A percentile compares a stretch with the other conserved stretches of the same genome.
Evolutionary conservation across 1,140 invertebrate species (phyloP).

Genomic region (Eubasilissa regina): DNA sequence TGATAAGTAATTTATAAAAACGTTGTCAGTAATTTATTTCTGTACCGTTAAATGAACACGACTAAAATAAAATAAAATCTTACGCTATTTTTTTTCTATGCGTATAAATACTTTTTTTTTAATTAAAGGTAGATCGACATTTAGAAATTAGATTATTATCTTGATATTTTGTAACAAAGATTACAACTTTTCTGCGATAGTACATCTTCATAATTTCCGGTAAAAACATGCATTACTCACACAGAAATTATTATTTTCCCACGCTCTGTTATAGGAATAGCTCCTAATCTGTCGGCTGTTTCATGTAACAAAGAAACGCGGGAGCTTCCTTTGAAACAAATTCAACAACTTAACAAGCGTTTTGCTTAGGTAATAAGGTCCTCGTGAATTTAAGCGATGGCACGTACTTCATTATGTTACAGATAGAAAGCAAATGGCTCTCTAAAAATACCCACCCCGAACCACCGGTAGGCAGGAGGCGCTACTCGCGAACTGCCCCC

Average conservation of each 20-base stretch:
- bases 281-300: not conserved
- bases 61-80: too few species aligned
- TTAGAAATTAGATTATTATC: too few species aligned
- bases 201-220: too few species aligned
- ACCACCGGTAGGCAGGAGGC: not conserved
- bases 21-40: too few species aligned
- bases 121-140: too few species aligned
- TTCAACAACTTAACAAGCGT: not conserved
- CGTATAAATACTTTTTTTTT: too few species aligned
- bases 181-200: too few species aligned
- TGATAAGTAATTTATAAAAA: too few species aligned
- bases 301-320: not conserved
- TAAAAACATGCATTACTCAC: too few species aligned
- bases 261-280: not conserved
- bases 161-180: too few species aligned
- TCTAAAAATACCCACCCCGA: slow-evolving; percentile 22
- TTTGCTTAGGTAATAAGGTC: slow-evolving; percentile 16
- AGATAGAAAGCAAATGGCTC: not conserved
- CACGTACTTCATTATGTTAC: not conserved
- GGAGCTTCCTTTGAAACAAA: not conserved
- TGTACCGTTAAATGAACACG: too few species aligned
- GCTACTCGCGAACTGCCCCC: not conserved
- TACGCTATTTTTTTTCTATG: too few species aligned
- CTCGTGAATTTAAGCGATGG: slow-evolving; percentile 3
- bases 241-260: not conserved